Evolutionary conservation across 2,797 vertebrate genomes (phyloP), one percentile per base, ranked within the genome.

Genomic region (Coreius guichenoti): DNA sequence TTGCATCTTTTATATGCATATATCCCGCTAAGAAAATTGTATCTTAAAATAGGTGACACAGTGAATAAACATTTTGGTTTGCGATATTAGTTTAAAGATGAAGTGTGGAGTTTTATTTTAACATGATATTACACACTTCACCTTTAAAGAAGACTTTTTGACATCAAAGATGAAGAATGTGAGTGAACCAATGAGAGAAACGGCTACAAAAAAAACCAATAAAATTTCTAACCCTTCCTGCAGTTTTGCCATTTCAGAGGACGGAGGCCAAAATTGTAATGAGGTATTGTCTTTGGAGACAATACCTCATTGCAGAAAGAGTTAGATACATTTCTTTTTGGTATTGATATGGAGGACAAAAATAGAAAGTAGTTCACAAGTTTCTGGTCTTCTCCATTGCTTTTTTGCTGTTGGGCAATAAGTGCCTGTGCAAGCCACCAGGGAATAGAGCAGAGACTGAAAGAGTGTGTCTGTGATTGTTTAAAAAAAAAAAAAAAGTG

Each of bases 381-480:
- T 85, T 81, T 80, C 31, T 63, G 65, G 77, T 87, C 61, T 13
- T 81, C 39, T 72, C 16, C 65, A 33, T 58, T 63, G 51, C 14
- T 76, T 87, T 81, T 47, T 81, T 63, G 33, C 47, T 87, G 49
- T 68, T 85, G 16, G 45, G 73, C 21, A 33, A 43, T 73, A 77
- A 74, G 58, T 47, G 85, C 87, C 84, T 86, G 23, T 86, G 72
- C 47, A 51, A 77, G 84, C 9, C 63, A 67, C 82, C 80, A 81
- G 9, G 82, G 86, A 80, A 77, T 26, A 36, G 16, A 63, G 68
- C 58, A 33, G 61, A 79, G 43, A 67, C 39, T 85, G 58, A 69
- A 49, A 36, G 79, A 49, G 47, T 56, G 80, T 83, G 87, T 86
- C 65, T 86, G 86, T 88, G 86, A 90, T 91, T 91, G 90, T 86